These are phyloP conservation scores for Metopia argyrocephala DNA, from an alignment of 2,888 invertebrate genomes.

Conservation along the genomic window DNA sequence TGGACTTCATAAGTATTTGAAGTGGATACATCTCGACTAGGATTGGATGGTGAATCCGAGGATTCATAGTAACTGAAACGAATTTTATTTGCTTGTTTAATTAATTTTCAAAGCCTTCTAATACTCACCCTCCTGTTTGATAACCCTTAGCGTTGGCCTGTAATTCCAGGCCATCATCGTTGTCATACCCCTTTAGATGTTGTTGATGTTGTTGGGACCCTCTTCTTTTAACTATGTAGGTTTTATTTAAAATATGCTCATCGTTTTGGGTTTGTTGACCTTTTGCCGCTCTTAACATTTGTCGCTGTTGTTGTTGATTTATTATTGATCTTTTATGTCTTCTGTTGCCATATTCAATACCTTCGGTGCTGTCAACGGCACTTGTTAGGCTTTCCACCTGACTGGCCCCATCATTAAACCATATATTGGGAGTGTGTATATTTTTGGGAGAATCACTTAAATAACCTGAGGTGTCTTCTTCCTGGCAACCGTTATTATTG, in stretches of 20 bases:
- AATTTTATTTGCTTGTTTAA: background rate
- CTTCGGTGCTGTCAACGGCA: conserved; percentile 65
- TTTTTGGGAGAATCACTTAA: conserved; percentile 86
- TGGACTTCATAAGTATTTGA: conserved; percentile 77
- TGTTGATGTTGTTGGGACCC: conserved; percentile 50
- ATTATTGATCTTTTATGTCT: conserved; percentile 70
- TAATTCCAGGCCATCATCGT: conserved; percentile 47
- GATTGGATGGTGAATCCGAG: conserved; percentile 68
- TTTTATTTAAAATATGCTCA: conserved; percentile 65
- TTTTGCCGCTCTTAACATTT: conserved; percentile 33
- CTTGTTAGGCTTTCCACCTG: conserved; percentile 72
- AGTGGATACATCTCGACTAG: conserved; percentile 76
- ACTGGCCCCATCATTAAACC: conserved; percentile 76
- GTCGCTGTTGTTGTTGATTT: conserved; percentile 50
- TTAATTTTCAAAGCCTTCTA: background rate
- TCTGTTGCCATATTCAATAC: conserved; percentile 55
- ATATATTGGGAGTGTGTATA: conserved; percentile 79
- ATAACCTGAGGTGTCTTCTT: conserved; percentile 90
- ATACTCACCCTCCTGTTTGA: conserved; percentile 45
- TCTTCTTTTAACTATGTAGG: conserved; percentile 69
- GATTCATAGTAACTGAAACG: conserved; percentile 71
- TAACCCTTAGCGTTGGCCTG: conserved; percentile 25
- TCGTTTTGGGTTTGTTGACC: conserved; percentile 64
- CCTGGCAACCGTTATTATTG: conserved; percentile 78
- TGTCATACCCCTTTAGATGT: conserved; percentile 40